Evolutionary conservation across 2,797 vertebrate genomes (phyloP).

Genomic region (Erethizon dorsatum): DNA sequence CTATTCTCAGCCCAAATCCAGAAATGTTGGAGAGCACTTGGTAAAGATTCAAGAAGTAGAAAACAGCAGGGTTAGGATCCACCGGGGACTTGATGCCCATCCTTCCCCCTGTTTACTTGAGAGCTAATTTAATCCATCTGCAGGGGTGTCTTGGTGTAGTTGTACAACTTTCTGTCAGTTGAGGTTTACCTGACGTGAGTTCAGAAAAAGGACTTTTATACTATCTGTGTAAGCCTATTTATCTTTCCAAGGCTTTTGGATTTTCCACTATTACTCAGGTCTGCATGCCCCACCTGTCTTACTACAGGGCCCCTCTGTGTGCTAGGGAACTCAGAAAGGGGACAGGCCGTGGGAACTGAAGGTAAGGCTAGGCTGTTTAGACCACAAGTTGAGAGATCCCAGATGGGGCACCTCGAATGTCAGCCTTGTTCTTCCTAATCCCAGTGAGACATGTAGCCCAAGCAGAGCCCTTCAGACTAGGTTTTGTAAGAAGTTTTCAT

Average conservation of each 20-base stretch:
- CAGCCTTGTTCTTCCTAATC: conserved; percentile 60
- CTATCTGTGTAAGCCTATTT: conserved; percentile 89
- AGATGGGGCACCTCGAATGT: conserved; percentile 67
- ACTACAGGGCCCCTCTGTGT: conserved; percentile 88
- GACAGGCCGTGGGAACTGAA: not conserved
- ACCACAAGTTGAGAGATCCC: conserved; percentile 65
- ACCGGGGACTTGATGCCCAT: conserved; percentile 75
- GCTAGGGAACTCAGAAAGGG: conserved; percentile 48
- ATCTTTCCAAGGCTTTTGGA: conserved; percentile 89
- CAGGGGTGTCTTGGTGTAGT: conserved; percentile 88
- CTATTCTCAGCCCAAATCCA: not conserved
- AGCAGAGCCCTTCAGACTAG: conserved; percentile 11
- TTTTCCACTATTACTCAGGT: conserved; percentile 90
- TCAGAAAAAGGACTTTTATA: conserved; percentile 91
- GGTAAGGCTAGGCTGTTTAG: conserved; percentile 76
- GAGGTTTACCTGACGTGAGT: conserved; percentile 90
- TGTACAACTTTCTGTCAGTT: conserved; percentile 89
- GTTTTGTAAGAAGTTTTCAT: conserved; percentile 68
- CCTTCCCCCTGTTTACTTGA: conserved; percentile 84
- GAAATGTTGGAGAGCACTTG: not conserved
- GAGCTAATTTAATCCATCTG: conserved; percentile 90
- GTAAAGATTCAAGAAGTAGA: conserved; percentile 70
- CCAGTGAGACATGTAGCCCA: conserved; percentile 73
- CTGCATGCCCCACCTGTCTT: conserved; percentile 85
- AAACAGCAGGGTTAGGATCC: conserved; percentile 83